A percentile compares a stretch with the other conserved stretches of the same genome.
Evolutionary conservation across 2,797 vertebrate species (phyloP).

Genomic region (Gastrophryne carolinensis): DNA sequence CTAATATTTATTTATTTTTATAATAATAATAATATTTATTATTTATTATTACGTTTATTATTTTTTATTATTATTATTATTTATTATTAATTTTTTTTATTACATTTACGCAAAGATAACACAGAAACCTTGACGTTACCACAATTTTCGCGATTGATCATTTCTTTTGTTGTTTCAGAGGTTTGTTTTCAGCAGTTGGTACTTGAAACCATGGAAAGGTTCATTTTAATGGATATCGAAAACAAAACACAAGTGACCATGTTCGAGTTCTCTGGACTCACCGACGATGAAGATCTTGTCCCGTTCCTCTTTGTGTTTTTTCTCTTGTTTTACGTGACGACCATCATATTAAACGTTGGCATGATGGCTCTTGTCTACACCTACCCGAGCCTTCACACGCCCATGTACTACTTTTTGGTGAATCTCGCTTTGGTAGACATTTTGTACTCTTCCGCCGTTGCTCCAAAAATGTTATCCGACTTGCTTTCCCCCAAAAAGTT

Average conservation of each 20-base stretch:
- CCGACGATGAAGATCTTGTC: neutral
- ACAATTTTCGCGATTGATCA: too few species aligned
- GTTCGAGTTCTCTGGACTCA: neutral
- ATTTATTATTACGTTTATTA: too few species aligned
- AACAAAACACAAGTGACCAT: neutral
- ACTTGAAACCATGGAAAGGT: too few species aligned
- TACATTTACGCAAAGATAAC: too few species aligned
- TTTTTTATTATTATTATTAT: too few species aligned
- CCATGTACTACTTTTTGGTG: conserved; percentile 12
- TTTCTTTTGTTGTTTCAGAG: too few species aligned
- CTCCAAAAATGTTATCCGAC: conserved; percentile 8
- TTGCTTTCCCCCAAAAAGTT: neutral
- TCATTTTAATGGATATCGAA: neutral
- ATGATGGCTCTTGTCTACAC: neutral
- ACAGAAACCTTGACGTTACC: too few species aligned
- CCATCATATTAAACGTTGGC: neutral
- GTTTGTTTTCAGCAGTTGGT: too few species aligned
- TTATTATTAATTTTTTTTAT: too few species aligned
- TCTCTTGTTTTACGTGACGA: neutral
- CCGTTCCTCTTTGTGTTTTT: neutral
- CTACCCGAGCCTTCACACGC: neutral
- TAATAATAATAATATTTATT: too few species aligned
- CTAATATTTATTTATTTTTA: too few species aligned
- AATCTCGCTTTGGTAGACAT: neutral
- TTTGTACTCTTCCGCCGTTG: neutral